Conservation (phyloP, 2,888 invertebrate genomes). For the Melinopterus prodromus region DNA sequence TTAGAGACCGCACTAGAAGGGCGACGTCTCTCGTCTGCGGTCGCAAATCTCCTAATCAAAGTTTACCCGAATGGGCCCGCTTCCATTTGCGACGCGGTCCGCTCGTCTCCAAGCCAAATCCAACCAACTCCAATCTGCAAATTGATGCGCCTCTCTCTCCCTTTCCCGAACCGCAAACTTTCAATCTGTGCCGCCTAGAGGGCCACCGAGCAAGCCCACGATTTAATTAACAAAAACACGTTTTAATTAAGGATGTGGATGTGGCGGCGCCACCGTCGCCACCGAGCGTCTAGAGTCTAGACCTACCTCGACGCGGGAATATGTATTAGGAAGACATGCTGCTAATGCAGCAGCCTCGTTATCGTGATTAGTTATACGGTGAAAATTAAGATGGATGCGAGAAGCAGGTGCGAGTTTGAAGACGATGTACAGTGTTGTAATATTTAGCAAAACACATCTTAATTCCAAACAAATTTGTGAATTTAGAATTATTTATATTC, state of each 20-base stretch:
- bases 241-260: neutral
- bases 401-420: too few species aligned
- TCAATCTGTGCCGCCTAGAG: neutral
- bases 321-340: neutral
- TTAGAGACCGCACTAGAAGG: neutral
- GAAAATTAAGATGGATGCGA: too few species aligned
- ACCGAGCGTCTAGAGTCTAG: neutral
- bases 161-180: neutral
- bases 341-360: too few species aligned
- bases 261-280: neutral
- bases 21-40: neutral
- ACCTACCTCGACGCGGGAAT: neutral
- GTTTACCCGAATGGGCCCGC: neutral
- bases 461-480: too few species aligned
- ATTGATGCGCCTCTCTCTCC: neutral
- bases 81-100: neutral
- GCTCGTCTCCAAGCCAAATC: neutral
- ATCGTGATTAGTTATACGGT: too few species aligned
- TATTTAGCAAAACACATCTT: too few species aligned
- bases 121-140: neutral
- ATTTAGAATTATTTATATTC: too few species aligned
- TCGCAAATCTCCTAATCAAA: neutral
- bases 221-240: neutral
- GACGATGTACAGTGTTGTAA: too few species aligned
- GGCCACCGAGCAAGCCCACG: neutral